Evolutionary conservation across 2,797 vertebrate species (phyloP), one percentile per base, ranked within the genome.

Genomic region (Acanthurus leucopareius): DNA sequence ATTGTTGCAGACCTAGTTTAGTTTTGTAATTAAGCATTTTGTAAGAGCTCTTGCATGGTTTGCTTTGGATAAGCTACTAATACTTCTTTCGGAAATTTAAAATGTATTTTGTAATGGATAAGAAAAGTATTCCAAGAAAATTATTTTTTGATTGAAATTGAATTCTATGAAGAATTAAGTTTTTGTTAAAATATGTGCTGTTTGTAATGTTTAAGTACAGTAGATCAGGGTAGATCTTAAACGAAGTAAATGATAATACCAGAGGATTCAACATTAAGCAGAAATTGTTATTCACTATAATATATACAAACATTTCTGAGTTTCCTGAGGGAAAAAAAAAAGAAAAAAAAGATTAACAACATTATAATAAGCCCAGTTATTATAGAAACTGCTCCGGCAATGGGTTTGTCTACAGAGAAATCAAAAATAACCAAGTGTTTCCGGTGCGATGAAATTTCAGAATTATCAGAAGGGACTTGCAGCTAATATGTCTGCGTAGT

Each of bases 11-110:
- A 5, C 20, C 28, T 35, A 1, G 20, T 68, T 53, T 0, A 45
- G 69, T 76, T 66, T 64, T 64, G 32, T 35, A 48, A 67, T 78
- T 38, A 19, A 14, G 51, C 32, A 20, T 86, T 68, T 66, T 61
- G 28, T 62, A 35, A 35, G 13, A 3, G 22, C 16, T 28, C 10
- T 42, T 56, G 17, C 32, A 49, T 75, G 48, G 42, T 68, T 77
- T 49, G 61, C 57, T 57, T 60, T 48, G 57, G 52, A 19, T 25
- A 32, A 47, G 60, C 44, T 54, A 72, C 48, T 60, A 82, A 61
- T 60, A 1, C 53, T 64, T 80, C 10, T 56, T 59, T 35, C 45
- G 59, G 14, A 56, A 51, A 53, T 45, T 25, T 57, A 20, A 52
- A 65, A 54, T 28, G 7, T 40, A 42, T 65, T 65, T 2, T 61